Conservation (phyloP, 2,888 invertebrate genomes). For the Scaptomyza polygonia region DNA sequence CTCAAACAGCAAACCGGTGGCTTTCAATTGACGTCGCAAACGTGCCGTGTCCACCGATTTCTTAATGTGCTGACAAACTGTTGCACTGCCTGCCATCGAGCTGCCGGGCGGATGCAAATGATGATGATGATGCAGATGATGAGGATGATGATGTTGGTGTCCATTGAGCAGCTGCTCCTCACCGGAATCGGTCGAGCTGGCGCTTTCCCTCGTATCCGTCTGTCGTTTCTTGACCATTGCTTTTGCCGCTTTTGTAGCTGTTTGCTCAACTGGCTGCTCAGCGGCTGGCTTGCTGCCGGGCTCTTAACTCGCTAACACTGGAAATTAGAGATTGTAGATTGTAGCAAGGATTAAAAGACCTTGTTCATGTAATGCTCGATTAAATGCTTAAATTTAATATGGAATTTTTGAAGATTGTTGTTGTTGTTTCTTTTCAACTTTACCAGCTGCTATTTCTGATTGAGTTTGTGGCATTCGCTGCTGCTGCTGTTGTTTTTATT, state of each 20-base stretch:
- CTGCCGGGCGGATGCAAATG: slow-evolving; percentile 21
- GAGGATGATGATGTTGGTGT: slow-evolving; percentile 25
- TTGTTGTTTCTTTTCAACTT: too few species aligned
- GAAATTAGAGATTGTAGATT: slow-evolving; percentile 18
- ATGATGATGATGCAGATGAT: background rate
- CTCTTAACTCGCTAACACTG: slow-evolving; percentile 28
- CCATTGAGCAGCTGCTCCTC: slow-evolving; percentile 86
- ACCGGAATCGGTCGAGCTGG: slow-evolving; percentile 89
- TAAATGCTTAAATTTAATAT: too few species aligned
- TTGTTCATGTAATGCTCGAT: too few species aligned
- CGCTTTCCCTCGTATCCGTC: slow-evolving; percentile 88
- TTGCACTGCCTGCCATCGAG: slow-evolving; percentile 9
- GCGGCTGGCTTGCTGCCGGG: slow-evolving; percentile 46
- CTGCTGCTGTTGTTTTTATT: too few species aligned
- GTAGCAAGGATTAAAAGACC: too few species aligned
- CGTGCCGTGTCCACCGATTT: slow-evolving; percentile 88
- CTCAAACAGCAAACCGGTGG: slow-evolving; percentile 85
- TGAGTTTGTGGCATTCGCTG: too few species aligned
- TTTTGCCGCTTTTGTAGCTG: slow-evolving; percentile 18
- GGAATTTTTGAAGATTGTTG: too few species aligned
- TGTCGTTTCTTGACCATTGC: slow-evolving; percentile 91
- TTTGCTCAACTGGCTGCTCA: slow-evolving; percentile 34
- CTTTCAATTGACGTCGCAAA: slow-evolving; percentile 86
- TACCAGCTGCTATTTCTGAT: too few species aligned
- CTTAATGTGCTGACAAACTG: slow-evolving; percentile 87